Percentiles rank a stretch among this genome's conserved stretches.
Evolutionary conservation across 2,113 vertebrate species (phyloP).

Genomic region (Sander lucioperca): DNA sequence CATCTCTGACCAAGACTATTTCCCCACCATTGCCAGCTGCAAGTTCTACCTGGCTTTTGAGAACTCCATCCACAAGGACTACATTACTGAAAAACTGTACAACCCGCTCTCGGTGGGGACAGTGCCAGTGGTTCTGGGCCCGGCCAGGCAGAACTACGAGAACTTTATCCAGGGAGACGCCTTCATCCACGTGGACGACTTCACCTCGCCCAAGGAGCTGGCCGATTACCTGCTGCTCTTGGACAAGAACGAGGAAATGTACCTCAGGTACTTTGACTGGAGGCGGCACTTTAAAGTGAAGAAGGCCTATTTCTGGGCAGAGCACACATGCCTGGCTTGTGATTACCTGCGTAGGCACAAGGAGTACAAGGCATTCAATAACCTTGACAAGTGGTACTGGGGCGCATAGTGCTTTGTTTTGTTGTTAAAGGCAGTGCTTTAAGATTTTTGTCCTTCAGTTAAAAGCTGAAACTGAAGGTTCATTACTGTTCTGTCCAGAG

Average conservation of each 20-base stretch:
- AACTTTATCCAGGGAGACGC: conserved; percentile 96
- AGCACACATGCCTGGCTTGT: conserved; percentile 96
- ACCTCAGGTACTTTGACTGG: conserved; percentile 96
- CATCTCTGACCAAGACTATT: conserved; percentile 92
- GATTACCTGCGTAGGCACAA: conserved; percentile 94
- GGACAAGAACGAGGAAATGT: conserved; percentile 94
- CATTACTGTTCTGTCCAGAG: conserved; percentile 39
- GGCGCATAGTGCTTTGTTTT: conserved; percentile 79
- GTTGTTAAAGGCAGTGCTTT: conserved; percentile 56
- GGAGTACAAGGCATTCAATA: conserved; percentile 93
- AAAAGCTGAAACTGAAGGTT: conserved; percentile 47
- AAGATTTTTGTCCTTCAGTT: conserved; percentile 54
- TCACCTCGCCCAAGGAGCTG: conserved; percentile 92
- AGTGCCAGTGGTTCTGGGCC: conserved; percentile 94
- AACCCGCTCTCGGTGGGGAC: conserved; percentile 94
- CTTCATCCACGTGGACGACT: conserved; percentile 97
- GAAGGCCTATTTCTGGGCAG: conserved; percentile 94
- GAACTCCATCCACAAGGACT: conserved; percentile 98
- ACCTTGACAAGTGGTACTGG: conserved; percentile 98
- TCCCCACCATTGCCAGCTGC: conserved; percentile 94
- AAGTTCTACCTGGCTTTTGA: conserved; percentile 98
- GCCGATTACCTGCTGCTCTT: conserved; percentile 94
- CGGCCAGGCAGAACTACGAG: conserved; percentile 94
- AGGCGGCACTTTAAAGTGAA: conserved; percentile 94
- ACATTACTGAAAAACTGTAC: conserved; percentile 98